Conservation (phyloP, 2,888 invertebrate species). For the Lymantria dispar region DNA sequence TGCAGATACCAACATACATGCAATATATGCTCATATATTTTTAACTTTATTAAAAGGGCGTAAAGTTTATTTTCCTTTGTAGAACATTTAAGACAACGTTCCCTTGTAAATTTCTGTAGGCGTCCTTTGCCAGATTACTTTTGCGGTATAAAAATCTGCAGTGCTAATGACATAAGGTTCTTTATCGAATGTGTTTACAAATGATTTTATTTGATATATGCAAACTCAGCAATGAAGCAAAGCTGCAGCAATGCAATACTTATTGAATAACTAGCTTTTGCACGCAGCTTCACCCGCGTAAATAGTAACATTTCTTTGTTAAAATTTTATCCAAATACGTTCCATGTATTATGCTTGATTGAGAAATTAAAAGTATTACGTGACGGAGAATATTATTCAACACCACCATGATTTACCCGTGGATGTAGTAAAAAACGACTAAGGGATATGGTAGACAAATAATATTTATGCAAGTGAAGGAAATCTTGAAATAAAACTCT, state of each 20-base stretch:
- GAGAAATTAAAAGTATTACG: no score
- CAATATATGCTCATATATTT: neutral
- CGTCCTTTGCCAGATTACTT: neutral
- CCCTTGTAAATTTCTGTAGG: constrained; percentile 18
- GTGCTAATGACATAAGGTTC: accelerated
- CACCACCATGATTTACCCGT: no score
- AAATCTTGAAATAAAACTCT: no score
- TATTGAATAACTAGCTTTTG: no score
- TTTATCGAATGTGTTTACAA: neutral
- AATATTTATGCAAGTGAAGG: no score
- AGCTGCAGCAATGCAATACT: constrained; percentile 35
- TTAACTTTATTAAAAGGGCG: neutral
- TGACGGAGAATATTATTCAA: no score
- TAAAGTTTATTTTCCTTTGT: neutral
- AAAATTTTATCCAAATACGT: no score
- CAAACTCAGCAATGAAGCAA: constrained; percentile 43
- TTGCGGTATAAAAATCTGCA: constrained; percentile 1
- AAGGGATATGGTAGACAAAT: no score
- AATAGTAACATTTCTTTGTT: no score
- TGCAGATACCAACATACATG: constrained; percentile 2
- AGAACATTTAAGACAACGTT: constrained; percentile 8
- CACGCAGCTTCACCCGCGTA: no score
- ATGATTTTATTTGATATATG: constrained; percentile 1
- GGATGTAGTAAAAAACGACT: no score
- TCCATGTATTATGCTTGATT: no score